Evolutionary conservation across 2,888 invertebrate genomes (phyloP), one percentile per base, ranked within the genome.

Genomic region (Zhuqinia jingwanae): DNA sequence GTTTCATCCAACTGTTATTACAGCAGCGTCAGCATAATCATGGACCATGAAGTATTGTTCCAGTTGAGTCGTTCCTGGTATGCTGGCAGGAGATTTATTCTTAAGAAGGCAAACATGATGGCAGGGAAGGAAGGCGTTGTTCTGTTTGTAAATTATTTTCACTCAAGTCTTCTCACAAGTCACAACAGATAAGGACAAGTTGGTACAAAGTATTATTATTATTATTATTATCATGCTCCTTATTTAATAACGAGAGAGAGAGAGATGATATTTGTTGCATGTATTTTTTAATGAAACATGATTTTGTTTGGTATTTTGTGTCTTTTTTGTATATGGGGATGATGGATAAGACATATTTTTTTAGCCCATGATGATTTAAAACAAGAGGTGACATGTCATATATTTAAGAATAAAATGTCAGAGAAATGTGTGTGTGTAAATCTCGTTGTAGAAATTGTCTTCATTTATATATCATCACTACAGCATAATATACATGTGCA

Each of bases 31-130:
- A 65, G 30, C 42, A 17, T 65, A 27, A 73, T 27, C 58, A 60
- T 77, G 77, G 75, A 75, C 75, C 75, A 75, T 75, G 76, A 83
- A 58, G 83, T 83, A 83, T 83, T 75, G 83, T 83, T 83, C 83
- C 83, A 76, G 76, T 83, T 53, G 83, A 83, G 76, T 65, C 63
- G 65, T 36, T 70, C 50, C 45, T 42, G n/a, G 45, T 56, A 10
- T 81, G 77, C 65, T 79, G 65, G 77, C 60, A 45, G 42, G 45
- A 60, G 22, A 22, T 36, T 75, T 30, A 30, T 75, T 36, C 36
- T 36, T 36, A 6, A 36, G 5, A 75, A 75, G 53, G 36, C 63
- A 27, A 53, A n/a, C n/a, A 8, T n/a, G 53, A 17, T 53, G 17
- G 15, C 2, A 25, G 30, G 56, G 17, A n/a, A 36, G 25, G 50